Evolutionary conservation across 2,113 vertebrate genomes (phyloP).

Genomic region (Urocolius indicus): DNA sequence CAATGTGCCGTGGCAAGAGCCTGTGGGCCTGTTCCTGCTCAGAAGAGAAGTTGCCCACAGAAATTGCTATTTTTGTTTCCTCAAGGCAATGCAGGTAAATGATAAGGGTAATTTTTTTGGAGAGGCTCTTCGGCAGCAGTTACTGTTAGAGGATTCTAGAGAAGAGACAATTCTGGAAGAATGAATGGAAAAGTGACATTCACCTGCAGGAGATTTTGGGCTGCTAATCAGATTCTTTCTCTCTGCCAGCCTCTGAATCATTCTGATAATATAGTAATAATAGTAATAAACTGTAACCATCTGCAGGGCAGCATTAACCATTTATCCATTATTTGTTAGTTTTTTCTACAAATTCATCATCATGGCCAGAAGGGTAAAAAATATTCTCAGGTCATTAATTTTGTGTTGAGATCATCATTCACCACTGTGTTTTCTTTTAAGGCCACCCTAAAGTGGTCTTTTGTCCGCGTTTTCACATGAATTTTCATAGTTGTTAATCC

Average conservation of each 20-base stretch:
- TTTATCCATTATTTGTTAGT: constrained; percentile 47
- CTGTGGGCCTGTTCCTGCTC: not conserved
- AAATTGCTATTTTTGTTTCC: not conserved
- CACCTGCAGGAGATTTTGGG: constrained; percentile 8
- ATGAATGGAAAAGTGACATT: not conserved
- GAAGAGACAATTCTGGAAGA: not conserved
- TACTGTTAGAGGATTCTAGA: not conserved
- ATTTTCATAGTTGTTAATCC: constrained; percentile 12
- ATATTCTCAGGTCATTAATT: constrained; percentile 42
- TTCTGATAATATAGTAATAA: constrained; percentile 51
- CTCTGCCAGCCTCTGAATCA: constrained; percentile 44
- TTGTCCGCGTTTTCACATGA: not conserved
- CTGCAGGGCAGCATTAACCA: constrained; percentile 50
- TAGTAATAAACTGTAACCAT: constrained; percentile 55
- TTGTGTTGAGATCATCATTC: constrained; percentile 19
- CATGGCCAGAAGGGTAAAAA: constrained; percentile 35
- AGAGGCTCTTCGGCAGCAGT: not conserved
- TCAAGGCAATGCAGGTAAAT: not conserved
- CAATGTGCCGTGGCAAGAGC: not conserved
- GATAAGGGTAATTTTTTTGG: not conserved
- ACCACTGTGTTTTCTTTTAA: not conserved
- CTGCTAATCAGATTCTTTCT: not conserved
- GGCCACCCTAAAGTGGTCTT: not conserved
- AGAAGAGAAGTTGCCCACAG: not conserved
- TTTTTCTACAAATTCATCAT: constrained; percentile 48